A percentile compares a stretch with the other conserved stretches of the same genome.
These are phyloP conservation scores for Anoura caudifer DNA, from an alignment of 2,113 vertebrate species.

Conservation along the genomic window DNA sequence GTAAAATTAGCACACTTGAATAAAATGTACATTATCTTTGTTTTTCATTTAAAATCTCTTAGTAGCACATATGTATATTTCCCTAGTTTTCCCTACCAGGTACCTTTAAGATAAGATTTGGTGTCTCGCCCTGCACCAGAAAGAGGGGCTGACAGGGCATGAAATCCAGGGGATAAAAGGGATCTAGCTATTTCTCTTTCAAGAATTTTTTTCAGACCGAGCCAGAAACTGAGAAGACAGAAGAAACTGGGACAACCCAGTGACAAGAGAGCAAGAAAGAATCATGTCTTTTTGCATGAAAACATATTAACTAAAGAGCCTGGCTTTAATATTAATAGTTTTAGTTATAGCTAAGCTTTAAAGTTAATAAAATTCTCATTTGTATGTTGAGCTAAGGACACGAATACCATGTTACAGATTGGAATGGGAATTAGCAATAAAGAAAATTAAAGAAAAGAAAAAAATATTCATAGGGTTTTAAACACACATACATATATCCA, in stretches of 20 bases:
- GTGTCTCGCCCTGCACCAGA: neutral
- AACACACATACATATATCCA: neutral
- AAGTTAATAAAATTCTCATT: constrained; percentile 77
- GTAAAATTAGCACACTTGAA: neutral
- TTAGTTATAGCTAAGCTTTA: constrained; percentile 64
- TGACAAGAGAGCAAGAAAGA: constrained; percentile 61
- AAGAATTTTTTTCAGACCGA: constrained; percentile 15
- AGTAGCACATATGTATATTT: neutral
- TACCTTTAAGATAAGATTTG: constrained; percentile 50
- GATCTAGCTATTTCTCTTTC: constrained; percentile 15
- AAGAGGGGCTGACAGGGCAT: neutral
- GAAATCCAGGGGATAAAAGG: constrained; percentile 29
- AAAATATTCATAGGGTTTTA: neutral
- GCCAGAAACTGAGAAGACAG: constrained; percentile 26
- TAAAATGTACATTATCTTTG: neutral
- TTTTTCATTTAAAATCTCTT: neutral
- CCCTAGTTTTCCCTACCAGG: neutral
- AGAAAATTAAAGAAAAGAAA: constrained; percentile 44
- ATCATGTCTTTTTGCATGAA: constrained; percentile 53
- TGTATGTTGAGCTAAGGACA: constrained; percentile 47
- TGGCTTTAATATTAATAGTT: constrained; percentile 71
- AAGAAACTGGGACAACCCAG: constrained; percentile 67
- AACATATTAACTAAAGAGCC: constrained; percentile 68
- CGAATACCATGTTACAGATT: constrained; percentile 30
- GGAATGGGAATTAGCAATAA: constrained; percentile 48